Evolutionary conservation across 2,797 vertebrate genomes (phyloP).

Genomic region (Leptoclinus maculatus): DNA sequence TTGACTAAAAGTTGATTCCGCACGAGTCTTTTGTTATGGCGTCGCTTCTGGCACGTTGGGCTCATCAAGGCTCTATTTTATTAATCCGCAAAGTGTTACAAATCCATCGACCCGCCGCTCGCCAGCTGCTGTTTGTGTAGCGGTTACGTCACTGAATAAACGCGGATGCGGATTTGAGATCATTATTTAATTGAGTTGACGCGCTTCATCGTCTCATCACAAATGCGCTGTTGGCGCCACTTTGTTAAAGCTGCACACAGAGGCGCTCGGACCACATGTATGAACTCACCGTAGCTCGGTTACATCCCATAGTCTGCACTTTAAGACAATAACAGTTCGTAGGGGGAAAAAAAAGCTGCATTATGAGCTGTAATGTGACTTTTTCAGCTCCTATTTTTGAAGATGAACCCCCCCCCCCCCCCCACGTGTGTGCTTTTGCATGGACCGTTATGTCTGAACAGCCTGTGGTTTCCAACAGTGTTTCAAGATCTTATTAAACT

Average conservation of each 20-base stretch:
- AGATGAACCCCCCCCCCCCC: neutral
- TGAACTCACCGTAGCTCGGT: rapidly evolving
- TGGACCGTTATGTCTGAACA: neutral
- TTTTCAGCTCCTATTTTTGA: neutral
- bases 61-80: neutral
- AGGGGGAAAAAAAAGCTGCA: too few species aligned
- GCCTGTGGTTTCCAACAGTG: neutral
- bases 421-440: neutral
- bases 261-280: neutral
- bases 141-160: conserved; percentile 40
- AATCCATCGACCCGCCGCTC: neutral
- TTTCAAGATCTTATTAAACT: neutral
- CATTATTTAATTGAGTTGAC: conserved; percentile 79
- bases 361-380: neutral
- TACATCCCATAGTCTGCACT: neutral
- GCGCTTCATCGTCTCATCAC: conserved; percentile 74
- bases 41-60: neutral
- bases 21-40: conserved; percentile 14
- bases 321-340: too few species aligned
- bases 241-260: conserved; percentile 82
- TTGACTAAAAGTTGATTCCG: neutral
- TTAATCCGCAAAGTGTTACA: conserved; percentile 2
- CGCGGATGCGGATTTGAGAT: conserved; percentile 80
- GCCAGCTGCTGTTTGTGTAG: neutral
- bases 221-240: conserved; percentile 92